Conservation (phyloP, 2,888 invertebrate genomes). For the Liopterus haemorrhoidalis region DNA sequence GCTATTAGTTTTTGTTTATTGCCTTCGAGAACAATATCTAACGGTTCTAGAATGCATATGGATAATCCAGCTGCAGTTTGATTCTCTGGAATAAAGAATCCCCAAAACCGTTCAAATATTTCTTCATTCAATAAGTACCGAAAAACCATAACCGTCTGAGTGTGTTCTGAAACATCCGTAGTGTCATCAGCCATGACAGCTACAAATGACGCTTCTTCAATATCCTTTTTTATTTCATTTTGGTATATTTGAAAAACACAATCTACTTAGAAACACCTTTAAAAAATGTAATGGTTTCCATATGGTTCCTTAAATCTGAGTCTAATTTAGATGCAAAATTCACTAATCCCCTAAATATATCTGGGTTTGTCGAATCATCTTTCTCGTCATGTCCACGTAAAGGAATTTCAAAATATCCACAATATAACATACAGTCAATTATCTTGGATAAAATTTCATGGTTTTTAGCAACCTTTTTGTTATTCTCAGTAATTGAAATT, state of each 20-base stretch:
- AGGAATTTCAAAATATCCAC: constrained; percentile 31
- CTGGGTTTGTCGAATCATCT: constrained; percentile 26
- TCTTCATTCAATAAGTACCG: constrained; percentile 29
- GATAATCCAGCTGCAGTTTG: constrained; percentile 24
- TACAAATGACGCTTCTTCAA: constrained; percentile 7
- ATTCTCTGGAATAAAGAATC: constrained; percentile 24
- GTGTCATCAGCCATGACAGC: constrained; percentile 27
- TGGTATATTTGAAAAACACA: constrained; percentile 30
- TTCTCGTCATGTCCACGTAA: constrained; percentile 32
- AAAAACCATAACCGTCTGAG: constrained; percentile 29
- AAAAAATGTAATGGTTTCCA: constrained; percentile 28
- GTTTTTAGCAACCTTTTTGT: constrained; percentile 29
- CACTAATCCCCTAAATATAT: constrained; percentile 30
- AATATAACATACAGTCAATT: constrained; percentile 33
- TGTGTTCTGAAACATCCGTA: constrained; percentile 28
- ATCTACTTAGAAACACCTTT: constrained; percentile 31
- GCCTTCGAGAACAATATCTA: constrained; percentile 8
- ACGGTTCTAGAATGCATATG: constrained; percentile 22
- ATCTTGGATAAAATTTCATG: constrained; percentile 29
- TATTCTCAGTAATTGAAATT: constrained; percentile 15
- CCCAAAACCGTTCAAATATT: constrained; percentile 32
- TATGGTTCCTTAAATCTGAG: constrained; percentile 26
- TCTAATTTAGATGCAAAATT: constrained; percentile 31
- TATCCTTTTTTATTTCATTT: constrained; percentile 28
- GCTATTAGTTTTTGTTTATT: constrained; percentile 30